Conservation (phyloP, 92 coral and sea anemone species). For the Blastomussa wellsi region DNA sequence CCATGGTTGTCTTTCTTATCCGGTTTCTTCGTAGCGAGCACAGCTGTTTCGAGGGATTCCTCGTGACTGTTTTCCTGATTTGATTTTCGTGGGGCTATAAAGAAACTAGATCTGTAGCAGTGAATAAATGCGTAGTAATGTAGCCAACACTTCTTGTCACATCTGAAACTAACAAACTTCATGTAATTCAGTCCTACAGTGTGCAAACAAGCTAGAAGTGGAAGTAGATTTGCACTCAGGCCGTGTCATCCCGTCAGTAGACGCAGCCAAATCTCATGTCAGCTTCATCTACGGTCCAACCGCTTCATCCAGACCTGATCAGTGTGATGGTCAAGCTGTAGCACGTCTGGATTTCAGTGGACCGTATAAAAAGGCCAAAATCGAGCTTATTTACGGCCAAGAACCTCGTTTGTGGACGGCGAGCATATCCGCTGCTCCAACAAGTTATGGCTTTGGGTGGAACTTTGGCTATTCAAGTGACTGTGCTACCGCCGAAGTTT, state of each 20-base stretch:
- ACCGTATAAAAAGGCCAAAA: constrained; percentile 74
- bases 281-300: constrained; percentile 35
- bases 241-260: constrained; percentile 23
- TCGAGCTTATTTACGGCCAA: constrained; percentile 76
- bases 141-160: not conserved
- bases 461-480: constrained; percentile 82
- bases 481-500: constrained; percentile 78
- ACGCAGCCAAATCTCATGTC: constrained; percentile 6
- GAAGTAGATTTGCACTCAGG: constrained; percentile 71
- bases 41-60: constrained; percentile 17
- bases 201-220: constrained; percentile 58
- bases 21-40: not conserved
- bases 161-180: not conserved
- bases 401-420: constrained; percentile 87
- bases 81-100: not conserved
- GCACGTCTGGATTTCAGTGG: constrained; percentile 86
- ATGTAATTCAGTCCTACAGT: constrained; percentile 57
- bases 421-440: constrained; percentile 75
- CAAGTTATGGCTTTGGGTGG: constrained; percentile 90
- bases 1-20: not conserved
- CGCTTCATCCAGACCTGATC: constrained; percentile 42
- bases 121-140: not conserved
- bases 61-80: not conserved
- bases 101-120: not conserved
- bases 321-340: constrained; percentile 80